Conservation (phyloP, 2,797 vertebrate species). For the Apogon talboti region DNA sequence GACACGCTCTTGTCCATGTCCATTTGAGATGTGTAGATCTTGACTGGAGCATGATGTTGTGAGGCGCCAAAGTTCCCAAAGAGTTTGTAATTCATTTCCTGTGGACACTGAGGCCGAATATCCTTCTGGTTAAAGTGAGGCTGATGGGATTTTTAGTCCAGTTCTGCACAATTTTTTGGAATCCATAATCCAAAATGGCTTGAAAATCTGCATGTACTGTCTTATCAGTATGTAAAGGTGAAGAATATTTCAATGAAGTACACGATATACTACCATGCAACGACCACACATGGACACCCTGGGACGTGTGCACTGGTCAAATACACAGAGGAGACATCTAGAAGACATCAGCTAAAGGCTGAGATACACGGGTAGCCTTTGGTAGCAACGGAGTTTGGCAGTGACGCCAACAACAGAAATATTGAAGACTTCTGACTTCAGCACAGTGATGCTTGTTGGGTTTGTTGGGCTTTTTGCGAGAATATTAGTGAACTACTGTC, state of each 20-base stretch:
- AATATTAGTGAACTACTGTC: not conserved
- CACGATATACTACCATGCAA: conserved; percentile 71
- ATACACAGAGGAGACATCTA: conserved; percentile 68
- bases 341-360: conserved; percentile 56
- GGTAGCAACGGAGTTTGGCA: conserved; percentile 29
- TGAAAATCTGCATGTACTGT: conserved; percentile 19
- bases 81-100: conserved; percentile 34
- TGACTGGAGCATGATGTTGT: conserved; percentile 5
- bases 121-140: conserved; percentile 1
- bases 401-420: not conserved
- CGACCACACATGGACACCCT: conserved; percentile 66
- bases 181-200: conserved; percentile 30
- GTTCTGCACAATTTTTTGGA: conserved; percentile 10
- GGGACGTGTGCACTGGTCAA: conserved; percentile 65
- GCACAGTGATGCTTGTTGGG: too few relatives aligned
- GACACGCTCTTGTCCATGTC: conserved; percentile 17
- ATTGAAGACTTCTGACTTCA: not conserved
- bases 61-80: too few relatives aligned
- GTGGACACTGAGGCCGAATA: conserved; percentile 15
- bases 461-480: too few relatives aligned
- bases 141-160: conserved; percentile 20
- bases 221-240: conserved; percentile 44
- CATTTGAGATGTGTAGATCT: not conserved
- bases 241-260: conserved; percentile 53
- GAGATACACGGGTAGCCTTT: conserved; percentile 58